Percentiles rank a stretch among this genome's conserved stretches.
Conservation (phyloP, 2,888 invertebrate species). For the Spisula subtruncata region DNA sequence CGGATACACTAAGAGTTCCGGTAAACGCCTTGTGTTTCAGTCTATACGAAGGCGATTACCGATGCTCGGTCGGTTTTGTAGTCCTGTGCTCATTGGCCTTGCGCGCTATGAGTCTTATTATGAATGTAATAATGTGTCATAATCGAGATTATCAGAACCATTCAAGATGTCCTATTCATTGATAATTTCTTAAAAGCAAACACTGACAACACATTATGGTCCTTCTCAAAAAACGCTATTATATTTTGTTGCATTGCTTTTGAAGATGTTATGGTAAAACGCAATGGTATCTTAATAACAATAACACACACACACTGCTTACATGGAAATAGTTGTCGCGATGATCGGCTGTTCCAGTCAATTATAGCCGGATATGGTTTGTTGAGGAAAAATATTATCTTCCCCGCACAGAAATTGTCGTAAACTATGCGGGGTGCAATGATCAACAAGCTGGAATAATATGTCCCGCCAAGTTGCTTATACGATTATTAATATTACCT, state of each 20-base stretch:
- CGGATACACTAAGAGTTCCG: no score
- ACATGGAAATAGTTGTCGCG: background rate
- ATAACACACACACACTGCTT: background rate
- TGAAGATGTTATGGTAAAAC: background rate
- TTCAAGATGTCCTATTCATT: no score
- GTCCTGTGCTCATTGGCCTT: no score
- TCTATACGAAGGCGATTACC: no score
- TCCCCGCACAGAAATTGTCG: background rate
- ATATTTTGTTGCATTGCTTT: background rate
- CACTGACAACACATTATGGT: background rate
- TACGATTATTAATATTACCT: conserved; percentile 40
- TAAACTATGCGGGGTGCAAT: background rate
- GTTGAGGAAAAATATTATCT: background rate
- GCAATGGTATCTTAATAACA: background rate
- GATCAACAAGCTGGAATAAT: conserved; percentile 19
- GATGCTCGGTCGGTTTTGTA: no score
- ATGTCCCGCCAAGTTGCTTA: conserved; percentile 26
- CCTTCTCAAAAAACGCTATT: no score
- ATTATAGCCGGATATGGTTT: background rate
- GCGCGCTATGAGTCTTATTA: no score
- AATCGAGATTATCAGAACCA: no score
- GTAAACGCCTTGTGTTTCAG: no score
- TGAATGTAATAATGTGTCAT: no score
- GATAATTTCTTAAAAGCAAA: background rate
- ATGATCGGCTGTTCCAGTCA: background rate